phyloP scores from a whole-genome alignment of 2,797 vertebrate genomes.

The Ibycter americanus region DNA sequence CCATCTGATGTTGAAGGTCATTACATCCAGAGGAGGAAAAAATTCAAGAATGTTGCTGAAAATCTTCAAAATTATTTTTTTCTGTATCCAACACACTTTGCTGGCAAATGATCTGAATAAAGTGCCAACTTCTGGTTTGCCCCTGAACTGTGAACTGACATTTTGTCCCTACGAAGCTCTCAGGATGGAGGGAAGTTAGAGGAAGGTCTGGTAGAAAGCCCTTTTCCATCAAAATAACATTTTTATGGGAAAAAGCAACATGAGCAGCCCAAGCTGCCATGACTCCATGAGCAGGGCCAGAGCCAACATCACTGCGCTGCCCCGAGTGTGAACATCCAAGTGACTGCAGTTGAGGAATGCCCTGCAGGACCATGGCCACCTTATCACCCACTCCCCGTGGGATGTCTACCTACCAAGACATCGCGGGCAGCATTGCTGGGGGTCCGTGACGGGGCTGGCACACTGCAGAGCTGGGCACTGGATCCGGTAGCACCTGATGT shows the following conservation, averaged over 20 bases:
- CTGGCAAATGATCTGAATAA: neutral
- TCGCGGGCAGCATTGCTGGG: slow-evolving; percentile 90
- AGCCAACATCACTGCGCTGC: fast-evolving
- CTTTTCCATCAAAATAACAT: neutral
- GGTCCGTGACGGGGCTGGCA: slow-evolving; percentile 83
- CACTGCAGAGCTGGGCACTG: slow-evolving; percentile 88
- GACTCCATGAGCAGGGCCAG: neutral
- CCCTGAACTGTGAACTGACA: neutral
- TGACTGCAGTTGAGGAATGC: fast-evolving
- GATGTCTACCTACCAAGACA: slow-evolving; percentile 83
- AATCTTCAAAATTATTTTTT: neutral
- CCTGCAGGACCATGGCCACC: fast-evolving
- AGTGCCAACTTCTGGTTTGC: neutral
- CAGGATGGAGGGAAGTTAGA: neutral
- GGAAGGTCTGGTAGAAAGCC: neutral
- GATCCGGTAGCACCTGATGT: slow-evolving; percentile 79
- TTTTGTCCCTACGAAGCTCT: neutral
- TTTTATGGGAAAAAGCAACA: neutral
- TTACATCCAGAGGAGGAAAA: neutral
- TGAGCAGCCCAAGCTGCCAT: fast-evolving
- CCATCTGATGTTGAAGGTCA: neutral
- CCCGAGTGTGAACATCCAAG: fast-evolving
- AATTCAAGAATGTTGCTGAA: neutral
- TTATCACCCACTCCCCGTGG: neutral
- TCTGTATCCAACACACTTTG: neutral